Conservation (phyloP, 2,113 vertebrate species). For the Hydrolagus affinis region DNA sequence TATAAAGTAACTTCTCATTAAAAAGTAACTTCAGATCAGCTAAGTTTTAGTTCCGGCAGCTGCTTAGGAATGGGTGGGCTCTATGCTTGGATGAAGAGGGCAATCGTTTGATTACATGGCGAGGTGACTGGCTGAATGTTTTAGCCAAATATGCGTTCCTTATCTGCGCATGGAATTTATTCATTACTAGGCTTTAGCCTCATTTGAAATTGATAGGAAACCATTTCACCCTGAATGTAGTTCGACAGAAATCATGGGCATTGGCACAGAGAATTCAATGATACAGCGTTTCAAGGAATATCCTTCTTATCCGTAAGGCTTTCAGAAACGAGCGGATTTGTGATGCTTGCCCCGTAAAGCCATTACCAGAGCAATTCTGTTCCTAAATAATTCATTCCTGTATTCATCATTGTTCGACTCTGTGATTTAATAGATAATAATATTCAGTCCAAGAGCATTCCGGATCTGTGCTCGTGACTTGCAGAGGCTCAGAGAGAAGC, state of each 20-base stretch:
- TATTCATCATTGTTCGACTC: background rate
- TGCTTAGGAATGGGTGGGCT: background rate
- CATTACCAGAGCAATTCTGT: background rate
- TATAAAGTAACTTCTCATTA: background rate
- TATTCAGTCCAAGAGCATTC: background rate
- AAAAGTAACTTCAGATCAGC: background rate
- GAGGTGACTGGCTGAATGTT: background rate
- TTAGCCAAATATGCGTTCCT: background rate
- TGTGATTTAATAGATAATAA: background rate
- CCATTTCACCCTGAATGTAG: background rate
- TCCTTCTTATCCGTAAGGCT: background rate
- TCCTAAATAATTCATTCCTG: background rate
- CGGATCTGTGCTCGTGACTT: background rate
- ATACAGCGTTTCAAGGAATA: background rate
- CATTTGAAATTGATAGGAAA: background rate
- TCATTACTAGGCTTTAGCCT: background rate
- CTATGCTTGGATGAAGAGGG: background rate
- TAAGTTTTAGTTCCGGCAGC: background rate
- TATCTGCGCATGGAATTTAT: slow-evolving; percentile 6
- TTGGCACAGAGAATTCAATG: slow-evolving; percentile 1
- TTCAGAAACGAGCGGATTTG: background rate
- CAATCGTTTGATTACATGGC: background rate
- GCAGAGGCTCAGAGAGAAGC: background rate
- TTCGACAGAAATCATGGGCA: background rate
- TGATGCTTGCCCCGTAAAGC: background rate